These are phyloP conservation scores for Lepidurus packardi DNA, from an alignment of 1,140 invertebrate species.

Conservation along the genomic window DNA sequence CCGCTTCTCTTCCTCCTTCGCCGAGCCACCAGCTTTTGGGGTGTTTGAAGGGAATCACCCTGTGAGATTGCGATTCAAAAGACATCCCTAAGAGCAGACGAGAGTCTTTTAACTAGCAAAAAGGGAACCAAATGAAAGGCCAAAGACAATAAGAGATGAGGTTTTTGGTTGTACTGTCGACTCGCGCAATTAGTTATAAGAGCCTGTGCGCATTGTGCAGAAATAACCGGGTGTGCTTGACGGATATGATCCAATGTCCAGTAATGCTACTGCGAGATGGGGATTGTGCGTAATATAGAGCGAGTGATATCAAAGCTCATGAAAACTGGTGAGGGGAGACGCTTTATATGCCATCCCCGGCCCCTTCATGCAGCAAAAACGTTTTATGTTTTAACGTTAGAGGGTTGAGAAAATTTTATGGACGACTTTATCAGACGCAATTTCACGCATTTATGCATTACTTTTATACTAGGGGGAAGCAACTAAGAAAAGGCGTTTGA, in stretches of 20 bases:
- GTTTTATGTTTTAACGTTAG: not conserved
- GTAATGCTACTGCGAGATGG: too few species aligned
- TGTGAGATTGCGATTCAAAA: constrained; percentile 1
- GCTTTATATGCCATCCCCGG: constrained; percentile 6
- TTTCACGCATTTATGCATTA: constrained; percentile 19
- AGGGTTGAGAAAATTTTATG: constrained; percentile 15
- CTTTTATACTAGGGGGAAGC: not conserved
- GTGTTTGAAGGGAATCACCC: too few species aligned
- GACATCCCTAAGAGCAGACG: not conserved
- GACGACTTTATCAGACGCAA: not conserved
- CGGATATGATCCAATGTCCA: not conserved
- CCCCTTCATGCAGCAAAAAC: not conserved
- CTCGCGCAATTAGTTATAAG: constrained; percentile 7
- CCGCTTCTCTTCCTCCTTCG: not conserved
- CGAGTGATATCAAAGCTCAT: not conserved
- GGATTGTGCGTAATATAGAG: not conserved
- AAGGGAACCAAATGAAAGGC: not conserved
- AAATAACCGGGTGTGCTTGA: constrained; percentile 15
- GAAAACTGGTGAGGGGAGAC: not conserved
- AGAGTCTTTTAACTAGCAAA: not conserved
- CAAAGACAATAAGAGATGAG: not conserved
- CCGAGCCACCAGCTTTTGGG: not conserved
- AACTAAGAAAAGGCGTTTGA: not conserved
- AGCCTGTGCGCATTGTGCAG: not conserved
- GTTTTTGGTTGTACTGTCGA: not conserved